Percentiles rank a stretch among this genome's conserved stretches.
These are phyloP conservation scores for Sebastes vulpes DNA, from an alignment of 2,797 vertebrate genomes.

Conservation along the genomic window DNA sequence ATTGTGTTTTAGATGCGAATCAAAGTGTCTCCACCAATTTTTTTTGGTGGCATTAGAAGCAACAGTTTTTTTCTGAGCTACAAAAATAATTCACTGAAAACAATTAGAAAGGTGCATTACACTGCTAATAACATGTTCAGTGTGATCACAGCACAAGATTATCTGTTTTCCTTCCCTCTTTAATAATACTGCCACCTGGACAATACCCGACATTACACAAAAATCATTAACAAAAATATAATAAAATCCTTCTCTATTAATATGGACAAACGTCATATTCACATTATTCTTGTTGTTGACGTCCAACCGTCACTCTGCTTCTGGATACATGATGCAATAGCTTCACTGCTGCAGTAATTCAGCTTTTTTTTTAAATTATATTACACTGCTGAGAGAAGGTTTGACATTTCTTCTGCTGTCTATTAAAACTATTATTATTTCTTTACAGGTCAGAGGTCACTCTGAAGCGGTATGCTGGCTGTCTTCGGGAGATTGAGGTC, in stretches of 20 bases:
- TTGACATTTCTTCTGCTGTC: neutral
- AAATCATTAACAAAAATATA: neutral
- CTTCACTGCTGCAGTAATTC: conserved; percentile 52
- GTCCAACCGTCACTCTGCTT: conserved; percentile 30
- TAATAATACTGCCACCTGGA: neutral
- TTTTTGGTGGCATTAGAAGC: neutral
- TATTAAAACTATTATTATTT: conserved; percentile 24
- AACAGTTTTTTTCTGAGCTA: conserved; percentile 10
- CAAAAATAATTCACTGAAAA: conserved; percentile 5
- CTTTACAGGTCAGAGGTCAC: conserved; percentile 91
- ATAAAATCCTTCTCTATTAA: neutral
- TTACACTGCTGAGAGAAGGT: conserved; percentile 18
- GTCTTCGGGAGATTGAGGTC: conserved; percentile 96
- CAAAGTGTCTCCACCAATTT: neutral
- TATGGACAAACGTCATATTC: conserved; percentile 56
- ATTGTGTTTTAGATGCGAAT: conserved; percentile 12
- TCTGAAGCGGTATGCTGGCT: conserved; percentile 92
- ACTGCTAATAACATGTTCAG: neutral
- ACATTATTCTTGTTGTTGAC: conserved; percentile 22
- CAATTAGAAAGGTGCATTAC: neutral
- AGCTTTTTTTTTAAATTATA: neutral
- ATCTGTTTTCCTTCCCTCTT: neutral
- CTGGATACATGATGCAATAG: conserved; percentile 45
- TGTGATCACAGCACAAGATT: neutral
- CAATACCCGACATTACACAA: neutral